phyloP scores from a whole-genome alignment of 2,888 invertebrate genomes.

The Drosophila subsilvestris region DNA sequence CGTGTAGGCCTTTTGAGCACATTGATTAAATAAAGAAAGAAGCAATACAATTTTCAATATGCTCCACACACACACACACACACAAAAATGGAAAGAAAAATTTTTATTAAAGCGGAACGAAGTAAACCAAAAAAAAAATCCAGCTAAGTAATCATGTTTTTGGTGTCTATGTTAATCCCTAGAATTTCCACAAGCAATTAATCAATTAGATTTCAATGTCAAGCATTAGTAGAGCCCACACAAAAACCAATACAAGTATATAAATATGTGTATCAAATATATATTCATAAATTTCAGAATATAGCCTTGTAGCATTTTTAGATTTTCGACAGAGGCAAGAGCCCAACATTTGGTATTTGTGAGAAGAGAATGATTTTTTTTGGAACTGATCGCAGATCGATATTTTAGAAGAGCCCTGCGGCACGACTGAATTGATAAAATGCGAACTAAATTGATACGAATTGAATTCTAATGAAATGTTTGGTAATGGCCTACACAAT shows the following conservation, averaged over 20 bases:
- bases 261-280: constrained; percentile 33
- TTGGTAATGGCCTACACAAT: constrained; percentile 68
- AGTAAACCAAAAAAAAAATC: constrained; percentile 22
- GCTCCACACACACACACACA: not conserved
- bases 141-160: constrained; percentile 69
- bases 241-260: constrained; percentile 47
- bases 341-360: constrained; percentile 62
- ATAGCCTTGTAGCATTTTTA: constrained; percentile 63
- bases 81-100: constrained; percentile 26
- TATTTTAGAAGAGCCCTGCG: constrained; percentile 58
- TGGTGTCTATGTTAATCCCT: constrained; percentile 77
- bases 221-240: constrained; percentile 59
- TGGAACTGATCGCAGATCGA: constrained; percentile 55
- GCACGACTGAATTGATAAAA: constrained; percentile 72
- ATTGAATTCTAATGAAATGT: constrained; percentile 48
- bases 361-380: constrained; percentile 44
- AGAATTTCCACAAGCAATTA: constrained; percentile 60
- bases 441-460: constrained; percentile 50
- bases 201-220: constrained; percentile 50
- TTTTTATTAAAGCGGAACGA: constrained; percentile 11
- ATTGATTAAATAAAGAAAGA: constrained; percentile 33
- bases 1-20: constrained; percentile 26
- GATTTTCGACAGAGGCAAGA: constrained; percentile 39
- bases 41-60: constrained; percentile 49
- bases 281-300: constrained; percentile 37